Percentiles rank a stretch among this genome's conserved stretches.
Evolutionary conservation across 1,140 invertebrate species (phyloP).

Genomic region (Eueides isabella): DNA sequence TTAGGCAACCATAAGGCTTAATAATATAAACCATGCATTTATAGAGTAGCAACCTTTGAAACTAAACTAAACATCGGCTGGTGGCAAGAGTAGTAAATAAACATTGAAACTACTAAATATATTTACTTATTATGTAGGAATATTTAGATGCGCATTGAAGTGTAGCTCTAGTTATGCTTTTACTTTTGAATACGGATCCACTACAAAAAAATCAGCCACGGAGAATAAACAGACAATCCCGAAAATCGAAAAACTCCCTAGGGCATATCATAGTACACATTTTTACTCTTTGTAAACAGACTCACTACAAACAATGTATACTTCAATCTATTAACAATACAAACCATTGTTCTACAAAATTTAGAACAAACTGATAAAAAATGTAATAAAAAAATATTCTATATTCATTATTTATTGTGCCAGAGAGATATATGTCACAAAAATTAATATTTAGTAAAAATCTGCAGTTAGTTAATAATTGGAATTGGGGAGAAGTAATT

Average conservation of each 20-base stretch:
- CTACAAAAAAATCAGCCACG: not conserved
- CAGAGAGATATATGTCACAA: not conserved
- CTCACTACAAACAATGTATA: not conserved
- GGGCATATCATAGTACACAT: not conserved
- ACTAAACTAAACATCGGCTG: not conserved
- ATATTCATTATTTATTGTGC: not conserved
- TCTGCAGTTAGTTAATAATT: too few species aligned
- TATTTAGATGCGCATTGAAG: not conserved
- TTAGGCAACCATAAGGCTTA: not conserved
- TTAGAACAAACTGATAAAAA: not conserved
- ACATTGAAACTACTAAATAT: not conserved
- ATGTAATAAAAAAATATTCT: not conserved
- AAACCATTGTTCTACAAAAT: not conserved
- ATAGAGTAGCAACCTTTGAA: not conserved
- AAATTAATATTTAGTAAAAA: not conserved
- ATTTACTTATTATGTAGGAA: not conserved
- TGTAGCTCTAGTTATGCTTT: not conserved
- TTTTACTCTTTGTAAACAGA: slow-evolving; percentile 5
- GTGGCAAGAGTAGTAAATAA: not conserved
- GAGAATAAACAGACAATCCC: not conserved
- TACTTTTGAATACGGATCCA: not conserved
- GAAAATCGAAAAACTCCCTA: slow-evolving; percentile 1
- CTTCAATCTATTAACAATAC: not conserved
- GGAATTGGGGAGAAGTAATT: too few species aligned
- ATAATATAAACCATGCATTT: not conserved